phyloP scores from a whole-genome alignment of 2,888 invertebrate species.

The Teinopalpus imperialis region DNA sequence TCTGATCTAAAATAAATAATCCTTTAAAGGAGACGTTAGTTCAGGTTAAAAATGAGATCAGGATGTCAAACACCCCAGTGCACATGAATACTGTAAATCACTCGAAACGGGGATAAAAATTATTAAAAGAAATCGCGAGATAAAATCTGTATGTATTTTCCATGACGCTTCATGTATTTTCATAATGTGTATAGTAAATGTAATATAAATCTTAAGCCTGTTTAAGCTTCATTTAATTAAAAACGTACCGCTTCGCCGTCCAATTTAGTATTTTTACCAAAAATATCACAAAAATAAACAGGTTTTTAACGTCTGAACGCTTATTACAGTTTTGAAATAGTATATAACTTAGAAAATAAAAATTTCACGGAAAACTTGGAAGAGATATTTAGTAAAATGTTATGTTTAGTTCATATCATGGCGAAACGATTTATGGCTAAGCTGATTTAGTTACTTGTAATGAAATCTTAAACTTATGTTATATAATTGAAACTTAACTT shows the following conservation, averaged over 20 bases:
- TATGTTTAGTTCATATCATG: not conserved
- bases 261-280: slow-evolving; percentile 35
- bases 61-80: too few species aligned
- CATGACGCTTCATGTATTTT: slow-evolving; percentile 14
- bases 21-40: too few species aligned
- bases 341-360: slow-evolving; percentile 1
- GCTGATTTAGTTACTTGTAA: too few species aligned
- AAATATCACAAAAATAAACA: slow-evolving; percentile 1
- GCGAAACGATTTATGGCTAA: not conserved
- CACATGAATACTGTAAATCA: too few species aligned
- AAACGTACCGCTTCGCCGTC: slow-evolving; percentile 49
- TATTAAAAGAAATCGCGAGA: too few species aligned
- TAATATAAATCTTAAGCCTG: not conserved
- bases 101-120: too few species aligned
- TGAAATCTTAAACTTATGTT: too few species aligned
- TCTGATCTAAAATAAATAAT: too few species aligned
- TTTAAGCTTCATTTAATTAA: slow-evolving; percentile 24
- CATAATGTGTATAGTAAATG: not conserved
- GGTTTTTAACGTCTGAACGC: slow-evolving; percentile 5
- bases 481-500: too few species aligned
- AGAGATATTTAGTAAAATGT: not conserved
- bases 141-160: too few species aligned
- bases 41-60: too few species aligned
- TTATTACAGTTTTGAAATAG: slow-evolving; percentile 13
- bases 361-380: not conserved